A percentile compares a stretch with the other conserved stretches of the same genome.
These are phyloP conservation scores for Triplophysa yarkandensis DNA, from an alignment of 2,797 vertebrate genomes.

Conservation along the genomic window DNA sequence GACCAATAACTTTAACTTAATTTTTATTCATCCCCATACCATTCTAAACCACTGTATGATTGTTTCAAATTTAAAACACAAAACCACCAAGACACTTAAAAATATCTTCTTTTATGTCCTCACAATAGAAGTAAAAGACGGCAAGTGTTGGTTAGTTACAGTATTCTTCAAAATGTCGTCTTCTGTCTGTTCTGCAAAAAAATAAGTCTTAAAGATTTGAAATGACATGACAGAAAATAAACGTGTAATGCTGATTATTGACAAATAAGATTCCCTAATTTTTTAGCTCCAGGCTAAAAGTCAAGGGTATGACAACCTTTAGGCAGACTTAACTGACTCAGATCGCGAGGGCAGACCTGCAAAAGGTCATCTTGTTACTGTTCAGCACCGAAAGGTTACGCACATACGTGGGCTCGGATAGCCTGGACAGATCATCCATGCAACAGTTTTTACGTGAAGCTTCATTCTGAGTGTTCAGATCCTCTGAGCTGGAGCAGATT, in stretches of 20 bases:
- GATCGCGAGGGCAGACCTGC: slow-evolving; percentile 34
- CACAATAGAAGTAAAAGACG: no score
- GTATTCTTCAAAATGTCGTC: no score
- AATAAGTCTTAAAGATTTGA: no score
- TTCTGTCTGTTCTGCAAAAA: no score
- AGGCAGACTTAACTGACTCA: slow-evolving; percentile 39
- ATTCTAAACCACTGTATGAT: no score
- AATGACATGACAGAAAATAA: no score
- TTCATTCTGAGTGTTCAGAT: slow-evolving; percentile 23
- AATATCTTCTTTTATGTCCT: no score
- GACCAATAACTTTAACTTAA: no score
- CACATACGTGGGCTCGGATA: slow-evolving; percentile 31
- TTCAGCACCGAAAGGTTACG: slow-evolving; percentile 52
- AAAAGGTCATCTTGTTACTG: slow-evolving; percentile 54
- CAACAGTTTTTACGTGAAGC: slow-evolving; percentile 9
- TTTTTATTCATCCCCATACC: no score
- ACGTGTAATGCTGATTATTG: background rate
- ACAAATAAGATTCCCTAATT: background rate
- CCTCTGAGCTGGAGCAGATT: slow-evolving; percentile 13
- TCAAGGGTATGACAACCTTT: slow-evolving; percentile 51
- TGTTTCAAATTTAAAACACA: no score
- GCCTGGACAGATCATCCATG: slow-evolving; percentile 32
- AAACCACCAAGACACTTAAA: no score
- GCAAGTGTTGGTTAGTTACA: no score
- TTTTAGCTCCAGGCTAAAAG: slow-evolving; percentile 47